Evolutionary conservation across 2,888 invertebrate genomes (phyloP).

Genomic region (Rhyacophila evoluta): DNA sequence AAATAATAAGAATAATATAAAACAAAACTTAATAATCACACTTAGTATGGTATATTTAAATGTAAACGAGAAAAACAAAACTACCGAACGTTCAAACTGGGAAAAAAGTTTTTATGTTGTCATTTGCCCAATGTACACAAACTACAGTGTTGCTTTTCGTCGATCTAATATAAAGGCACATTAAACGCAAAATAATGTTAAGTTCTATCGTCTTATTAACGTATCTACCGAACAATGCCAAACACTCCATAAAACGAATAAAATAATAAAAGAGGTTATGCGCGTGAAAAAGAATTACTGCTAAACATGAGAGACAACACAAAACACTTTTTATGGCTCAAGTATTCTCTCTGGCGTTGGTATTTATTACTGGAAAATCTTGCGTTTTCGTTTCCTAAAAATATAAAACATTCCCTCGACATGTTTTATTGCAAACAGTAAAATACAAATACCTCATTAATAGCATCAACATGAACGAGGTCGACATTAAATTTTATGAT

Average conservation of each 20-base stretch:
- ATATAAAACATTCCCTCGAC: not conserved
- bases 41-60: no score
- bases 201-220: not conserved
- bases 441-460: slow-evolving; percentile 22
- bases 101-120: no score
- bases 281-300: slow-evolving; percentile 15
- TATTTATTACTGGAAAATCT: slow-evolving; percentile 16
- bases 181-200: not conserved
- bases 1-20: no score
- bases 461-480: not conserved
- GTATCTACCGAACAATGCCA: not conserved
- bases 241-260: slow-evolving; percentile 19
- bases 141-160: not conserved
- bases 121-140: no score
- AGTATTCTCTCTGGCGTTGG: not conserved
- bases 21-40: no score
- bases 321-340: not conserved
- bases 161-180: not conserved
- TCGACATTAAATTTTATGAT: not conserved
- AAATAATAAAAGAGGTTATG: slow-evolving; percentile 5
- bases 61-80: no score
- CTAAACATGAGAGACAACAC: not conserved
- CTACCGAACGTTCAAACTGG: no score
- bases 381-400: slow-evolving; percentile 13
- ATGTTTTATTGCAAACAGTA: slow-evolving; percentile 14